Conservation (phyloP, 2,888 invertebrate genomes). For the Drosophila cognata region DNA sequence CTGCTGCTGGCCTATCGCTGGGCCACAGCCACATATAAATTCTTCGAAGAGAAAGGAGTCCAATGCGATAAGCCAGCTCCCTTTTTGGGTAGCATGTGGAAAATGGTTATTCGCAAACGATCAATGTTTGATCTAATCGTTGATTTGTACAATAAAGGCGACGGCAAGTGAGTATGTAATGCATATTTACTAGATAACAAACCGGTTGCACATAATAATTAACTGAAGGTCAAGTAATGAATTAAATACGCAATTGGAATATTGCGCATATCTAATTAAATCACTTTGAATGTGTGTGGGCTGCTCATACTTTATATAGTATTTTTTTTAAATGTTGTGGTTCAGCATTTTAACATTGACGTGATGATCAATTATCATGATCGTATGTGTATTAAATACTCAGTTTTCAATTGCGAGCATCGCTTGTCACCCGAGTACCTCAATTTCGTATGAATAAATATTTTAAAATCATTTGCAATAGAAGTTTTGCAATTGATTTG, state of each 20-base stretch:
- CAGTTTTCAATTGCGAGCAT: too few relatives aligned
- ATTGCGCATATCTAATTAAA: neutral
- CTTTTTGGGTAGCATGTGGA: slow-evolving; percentile 41
- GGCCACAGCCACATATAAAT: slow-evolving; percentile 62
- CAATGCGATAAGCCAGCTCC: slow-evolving; percentile 42
- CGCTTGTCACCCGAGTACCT: neutral
- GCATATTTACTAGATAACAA: neutral
- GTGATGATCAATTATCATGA: neutral
- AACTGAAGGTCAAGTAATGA: neutral
- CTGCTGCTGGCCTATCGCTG: slow-evolving; percentile 72
- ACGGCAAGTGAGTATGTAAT: slow-evolving; percentile 36
- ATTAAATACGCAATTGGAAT: neutral
- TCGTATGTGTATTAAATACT: neutral
- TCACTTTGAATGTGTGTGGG: neutral
- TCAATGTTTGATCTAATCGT: slow-evolving; percentile 41
- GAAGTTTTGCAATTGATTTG: neutral
- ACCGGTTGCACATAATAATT: slow-evolving; percentile 8
- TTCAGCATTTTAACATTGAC: neutral
- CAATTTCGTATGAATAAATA: neutral
- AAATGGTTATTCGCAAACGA: slow-evolving; percentile 28
- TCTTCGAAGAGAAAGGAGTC: slow-evolving; percentile 71
- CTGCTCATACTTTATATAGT: neutral
- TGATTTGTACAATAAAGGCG: slow-evolving; percentile 29
- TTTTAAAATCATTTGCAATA: neutral
- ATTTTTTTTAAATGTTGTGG: neutral